A percentile compares a stretch with the other conserved stretches of the same genome.
Conservation (phyloP, 2,797 vertebrate genomes). For the Acridotheres tristis region DNA sequence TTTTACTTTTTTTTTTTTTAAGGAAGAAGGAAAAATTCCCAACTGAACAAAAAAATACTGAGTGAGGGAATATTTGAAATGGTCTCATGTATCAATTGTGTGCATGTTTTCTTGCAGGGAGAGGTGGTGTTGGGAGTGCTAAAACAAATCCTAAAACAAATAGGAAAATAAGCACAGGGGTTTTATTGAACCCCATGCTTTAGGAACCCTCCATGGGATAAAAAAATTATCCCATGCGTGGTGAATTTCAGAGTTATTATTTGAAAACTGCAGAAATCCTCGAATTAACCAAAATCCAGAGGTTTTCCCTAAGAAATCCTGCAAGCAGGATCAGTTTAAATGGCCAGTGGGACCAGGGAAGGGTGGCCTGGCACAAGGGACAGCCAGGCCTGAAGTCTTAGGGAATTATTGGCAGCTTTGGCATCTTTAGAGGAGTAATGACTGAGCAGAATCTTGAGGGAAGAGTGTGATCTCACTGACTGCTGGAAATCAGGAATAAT, state of each 20-base stretch:
- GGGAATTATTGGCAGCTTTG: conserved; percentile 15
- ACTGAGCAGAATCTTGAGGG: conserved; percentile 8
- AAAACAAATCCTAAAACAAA: neutral
- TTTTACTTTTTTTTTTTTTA: neutral
- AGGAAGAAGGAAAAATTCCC: neutral
- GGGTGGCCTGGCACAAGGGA: neutral
- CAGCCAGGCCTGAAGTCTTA: neutral
- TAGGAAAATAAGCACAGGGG: neutral
- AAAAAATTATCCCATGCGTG: neutral
- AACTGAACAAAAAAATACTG: neutral
- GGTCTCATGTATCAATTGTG: neutral
- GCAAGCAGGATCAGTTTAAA: neutral
- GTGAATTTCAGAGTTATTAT: neutral
- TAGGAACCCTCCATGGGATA: neutral
- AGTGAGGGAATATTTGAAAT: neutral
- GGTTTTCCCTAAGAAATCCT: neutral
- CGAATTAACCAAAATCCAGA: neutral
- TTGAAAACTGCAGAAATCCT: neutral
- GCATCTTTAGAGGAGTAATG: neutral
- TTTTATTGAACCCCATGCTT: neutral
- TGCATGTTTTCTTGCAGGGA: neutral
- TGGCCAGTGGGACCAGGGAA: neutral
- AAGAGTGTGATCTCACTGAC: neutral
- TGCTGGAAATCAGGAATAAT: neutral
- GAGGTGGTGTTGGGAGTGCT: neutral